A percentile compares a stretch with the other conserved stretches of the same genome.
These are phyloP conservation scores for Ammodytes dubius DNA, from an alignment of 2,113 vertebrate species.

Conservation along the genomic window DNA sequence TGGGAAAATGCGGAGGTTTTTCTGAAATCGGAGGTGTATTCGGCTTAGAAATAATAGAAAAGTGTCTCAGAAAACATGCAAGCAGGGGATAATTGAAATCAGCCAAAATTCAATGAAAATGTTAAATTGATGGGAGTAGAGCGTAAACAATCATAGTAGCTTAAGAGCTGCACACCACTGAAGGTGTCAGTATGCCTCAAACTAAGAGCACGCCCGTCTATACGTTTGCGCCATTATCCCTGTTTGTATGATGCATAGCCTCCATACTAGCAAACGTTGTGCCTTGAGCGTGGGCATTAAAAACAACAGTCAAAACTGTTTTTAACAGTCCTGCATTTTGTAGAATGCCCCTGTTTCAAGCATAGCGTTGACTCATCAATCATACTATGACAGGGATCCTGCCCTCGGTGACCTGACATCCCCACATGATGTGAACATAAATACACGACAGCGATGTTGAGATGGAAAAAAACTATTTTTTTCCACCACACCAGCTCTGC, in stretches of 20 bases:
- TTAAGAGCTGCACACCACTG: not conserved
- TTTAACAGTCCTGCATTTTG: not conserved
- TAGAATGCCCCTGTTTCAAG: not conserved
- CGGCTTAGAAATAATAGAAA: not conserved
- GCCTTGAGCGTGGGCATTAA: not conserved
- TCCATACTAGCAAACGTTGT: not conserved
- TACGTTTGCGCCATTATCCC: not conserved
- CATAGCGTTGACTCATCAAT: not conserved
- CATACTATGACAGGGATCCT: not conserved
- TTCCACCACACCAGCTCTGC: not conserved
- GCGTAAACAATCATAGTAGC: not conserved
- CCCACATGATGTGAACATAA: not conserved
- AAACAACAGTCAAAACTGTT: not conserved
- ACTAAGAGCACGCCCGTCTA: not conserved
- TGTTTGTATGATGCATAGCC: conserved; percentile 1
- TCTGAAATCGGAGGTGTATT: too few species aligned
- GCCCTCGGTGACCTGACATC: not conserved
- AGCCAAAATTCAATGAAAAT: not conserved
- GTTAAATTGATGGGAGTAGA: not conserved
- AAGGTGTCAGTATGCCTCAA: not conserved
- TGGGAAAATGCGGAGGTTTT: too few species aligned
- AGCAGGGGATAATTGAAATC: not conserved
- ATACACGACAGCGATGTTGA: not conserved
- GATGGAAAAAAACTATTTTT: conserved; percentile 2
- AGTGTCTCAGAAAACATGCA: not conserved